These are phyloP conservation scores for Tetramorium parvispinum DNA, from an alignment of 1,140 invertebrate species.

Conservation along the genomic window DNA sequence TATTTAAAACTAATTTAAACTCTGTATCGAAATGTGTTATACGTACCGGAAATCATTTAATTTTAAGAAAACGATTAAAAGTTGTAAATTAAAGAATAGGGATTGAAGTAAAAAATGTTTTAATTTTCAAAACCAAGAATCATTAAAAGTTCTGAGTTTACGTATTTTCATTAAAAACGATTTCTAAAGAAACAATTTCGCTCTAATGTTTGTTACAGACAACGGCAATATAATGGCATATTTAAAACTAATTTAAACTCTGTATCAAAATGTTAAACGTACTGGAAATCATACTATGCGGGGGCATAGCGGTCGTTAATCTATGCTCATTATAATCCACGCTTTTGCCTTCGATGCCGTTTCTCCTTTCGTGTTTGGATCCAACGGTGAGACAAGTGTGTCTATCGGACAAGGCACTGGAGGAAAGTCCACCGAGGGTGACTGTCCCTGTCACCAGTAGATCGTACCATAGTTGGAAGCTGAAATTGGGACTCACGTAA, in stretches of 20 bases:
- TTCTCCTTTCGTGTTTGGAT: conserved; percentile 73
- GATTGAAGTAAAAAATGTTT: not conserved
- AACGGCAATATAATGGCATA: too few relatives aligned
- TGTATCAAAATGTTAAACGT: not conserved
- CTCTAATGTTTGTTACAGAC: too few relatives aligned
- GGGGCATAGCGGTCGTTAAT: conserved; percentile 78
- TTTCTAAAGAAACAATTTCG: not conserved
- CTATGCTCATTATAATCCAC: conserved; percentile 76
- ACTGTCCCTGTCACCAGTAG: conserved; percentile 85
- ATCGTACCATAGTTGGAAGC: conserved; percentile 88
- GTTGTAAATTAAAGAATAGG: not conserved
- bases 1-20: not conserved
- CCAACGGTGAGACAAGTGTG: conserved; percentile 79
- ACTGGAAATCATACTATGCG: conserved; percentile 81
- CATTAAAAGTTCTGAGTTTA: not conserved
- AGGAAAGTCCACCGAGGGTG: conserved; percentile 81
- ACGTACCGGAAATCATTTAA: too few relatives aligned
- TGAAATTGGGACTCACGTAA: conserved; percentile 80
- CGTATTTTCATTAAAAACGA: not conserved
- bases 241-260: not conserved
- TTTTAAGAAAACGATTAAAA: not conserved
- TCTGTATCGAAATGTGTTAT: not conserved
- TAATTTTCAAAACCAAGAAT: not conserved
- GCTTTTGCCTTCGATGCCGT: conserved; percentile 76
- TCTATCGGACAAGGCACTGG: conserved; percentile 72